Evolutionary conservation across 2,797 vertebrate species (phyloP).

Genomic region (Acipenser oxyrinchus): DNA sequence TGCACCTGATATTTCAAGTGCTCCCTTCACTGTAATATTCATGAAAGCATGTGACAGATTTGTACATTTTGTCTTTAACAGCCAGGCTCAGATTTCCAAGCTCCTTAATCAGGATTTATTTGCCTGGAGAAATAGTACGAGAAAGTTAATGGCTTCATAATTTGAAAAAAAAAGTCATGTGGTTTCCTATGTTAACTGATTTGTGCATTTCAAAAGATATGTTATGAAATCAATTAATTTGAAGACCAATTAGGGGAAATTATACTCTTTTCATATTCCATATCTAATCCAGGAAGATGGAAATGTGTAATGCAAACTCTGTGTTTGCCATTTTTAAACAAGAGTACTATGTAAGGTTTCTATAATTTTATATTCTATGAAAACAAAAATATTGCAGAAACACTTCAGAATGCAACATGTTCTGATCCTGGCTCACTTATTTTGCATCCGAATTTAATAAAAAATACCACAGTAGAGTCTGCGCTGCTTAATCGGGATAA

Average conservation of each 20-base stretch:
- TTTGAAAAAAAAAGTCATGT: slow-evolving; percentile 44
- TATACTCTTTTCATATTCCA: slow-evolving; percentile 35
- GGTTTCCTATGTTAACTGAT: slow-evolving; percentile 60
- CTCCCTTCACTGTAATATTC: slow-evolving; percentile 80
- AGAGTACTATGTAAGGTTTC: too few relatives aligned
- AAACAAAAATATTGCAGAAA: too few relatives aligned
- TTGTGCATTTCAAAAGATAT: slow-evolving; percentile 62
- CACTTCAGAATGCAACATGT: too few relatives aligned
- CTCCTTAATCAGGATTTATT: slow-evolving; percentile 77
- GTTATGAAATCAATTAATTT: slow-evolving; percentile 69
- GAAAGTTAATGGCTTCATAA: slow-evolving; percentile 79
- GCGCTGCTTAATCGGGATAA: too few relatives aligned
- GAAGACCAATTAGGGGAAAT: slow-evolving; percentile 62
- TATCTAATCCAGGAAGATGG: slow-evolving; percentile 8
- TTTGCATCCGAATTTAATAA: too few relatives aligned
- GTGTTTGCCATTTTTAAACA: too few relatives aligned
- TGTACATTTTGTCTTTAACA: slow-evolving; percentile 63
- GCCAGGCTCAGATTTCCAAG: slow-evolving; percentile 69
- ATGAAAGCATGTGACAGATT: slow-evolving; percentile 79
- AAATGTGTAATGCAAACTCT: background rate
- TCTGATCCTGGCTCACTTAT: too few relatives aligned
- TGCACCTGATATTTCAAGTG: slow-evolving; percentile 72
- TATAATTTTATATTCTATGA: too few relatives aligned
- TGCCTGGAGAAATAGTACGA: slow-evolving; percentile 67
- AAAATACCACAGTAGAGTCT: too few relatives aligned